Evolutionary conservation across 2,113 vertebrate genomes (phyloP).

Genomic region (Verasper variegatus): DNA sequence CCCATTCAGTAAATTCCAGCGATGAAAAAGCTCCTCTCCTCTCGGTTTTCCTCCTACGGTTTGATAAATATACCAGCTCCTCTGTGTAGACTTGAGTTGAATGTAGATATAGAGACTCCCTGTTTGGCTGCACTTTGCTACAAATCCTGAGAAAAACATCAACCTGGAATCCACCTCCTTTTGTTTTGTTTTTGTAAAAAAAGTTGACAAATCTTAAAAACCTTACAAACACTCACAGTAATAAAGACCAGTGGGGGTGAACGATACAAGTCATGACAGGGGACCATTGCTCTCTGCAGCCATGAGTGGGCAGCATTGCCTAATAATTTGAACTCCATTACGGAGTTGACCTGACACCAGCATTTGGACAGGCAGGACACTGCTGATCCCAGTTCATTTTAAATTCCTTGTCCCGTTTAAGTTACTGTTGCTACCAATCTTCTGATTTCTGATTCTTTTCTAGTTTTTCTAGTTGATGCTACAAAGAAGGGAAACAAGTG

Average conservation of each 20-base stretch:
- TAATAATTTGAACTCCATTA: conserved; percentile 37
- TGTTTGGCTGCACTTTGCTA: conserved; percentile 42
- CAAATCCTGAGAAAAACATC: conserved; percentile 69
- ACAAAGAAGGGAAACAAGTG: conserved; percentile 9
- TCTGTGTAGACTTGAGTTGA: conserved; percentile 1
- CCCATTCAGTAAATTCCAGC: conserved; percentile 4
- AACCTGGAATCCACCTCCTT: conserved; percentile 14
- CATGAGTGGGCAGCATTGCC: conserved; percentile 60
- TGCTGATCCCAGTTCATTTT: conserved; percentile 39
- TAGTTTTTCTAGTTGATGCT: conserved; percentile 17
- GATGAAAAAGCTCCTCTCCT: neutral
- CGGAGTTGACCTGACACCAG: conserved; percentile 13
- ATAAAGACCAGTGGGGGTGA: conserved; percentile 69
- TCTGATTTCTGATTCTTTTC: neutral
- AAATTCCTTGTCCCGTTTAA: conserved; percentile 18
- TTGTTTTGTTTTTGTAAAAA: conserved; percentile 26
- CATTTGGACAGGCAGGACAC: conserved; percentile 28
- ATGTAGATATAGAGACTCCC: conserved; percentile 29
- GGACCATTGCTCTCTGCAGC: conserved; percentile 28
- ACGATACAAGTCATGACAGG: conserved; percentile 50
- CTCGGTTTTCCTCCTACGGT: neutral
- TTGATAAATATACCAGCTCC: neutral
- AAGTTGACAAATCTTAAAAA: conserved; percentile 58
- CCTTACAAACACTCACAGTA: conserved; percentile 71
- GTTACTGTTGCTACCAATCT: conserved; percentile 4